Base-by-base conservation (phyloP, 2,888 invertebrate species). In the Leptopilina syphax region DNA sequence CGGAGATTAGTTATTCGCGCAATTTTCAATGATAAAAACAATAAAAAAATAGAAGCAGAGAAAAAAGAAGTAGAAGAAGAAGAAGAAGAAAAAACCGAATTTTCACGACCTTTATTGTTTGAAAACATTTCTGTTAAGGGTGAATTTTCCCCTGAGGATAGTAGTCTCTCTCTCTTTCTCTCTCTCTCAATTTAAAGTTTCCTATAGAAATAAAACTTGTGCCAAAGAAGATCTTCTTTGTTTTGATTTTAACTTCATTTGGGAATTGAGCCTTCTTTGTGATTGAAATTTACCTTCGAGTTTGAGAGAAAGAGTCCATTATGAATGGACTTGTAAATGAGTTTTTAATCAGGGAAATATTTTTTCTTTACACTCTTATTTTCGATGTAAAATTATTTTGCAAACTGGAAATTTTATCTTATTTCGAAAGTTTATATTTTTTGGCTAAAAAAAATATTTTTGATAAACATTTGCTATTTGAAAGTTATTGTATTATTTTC, bases 1-100 rank as follows among this genome's bases (percentile, higher is more conserved):
- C 50, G 9, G 12, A 50, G 50, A 83, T 83, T 83, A 82, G 79
- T 80, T 81, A 82, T 83, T 50, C 50, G 83, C 80, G 82, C 80
- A 82, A 82, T 83, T 83, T 81, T 81, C 78, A 27, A 76, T 73
- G 57, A 80, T 80, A 83, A 10, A 12, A 50, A 50, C 10, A 34
- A 8, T 10, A 50, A 50, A 50, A 50, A 50, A 50, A 50, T 18
- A 18, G 10, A 3, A 27, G 27, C 27, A 27, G 27, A 27, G 27
- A 27, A 27, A 27, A 3, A 34, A 34, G 34, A 34, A 34, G 18
- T 18, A 18, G 34, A 34, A 34, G 34, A 34, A 34, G 34, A 2
- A 50, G 44, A 8, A 50, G 50, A 50, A 50, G 12, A 10, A 50
- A 83, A 82, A 79, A 79, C 80, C 63, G 77, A 82, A 81, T 80